Evolutionary conservation across 2,113 vertebrate genomes (phyloP).

Genomic region (Craseonycteris thonglongyai): DNA sequence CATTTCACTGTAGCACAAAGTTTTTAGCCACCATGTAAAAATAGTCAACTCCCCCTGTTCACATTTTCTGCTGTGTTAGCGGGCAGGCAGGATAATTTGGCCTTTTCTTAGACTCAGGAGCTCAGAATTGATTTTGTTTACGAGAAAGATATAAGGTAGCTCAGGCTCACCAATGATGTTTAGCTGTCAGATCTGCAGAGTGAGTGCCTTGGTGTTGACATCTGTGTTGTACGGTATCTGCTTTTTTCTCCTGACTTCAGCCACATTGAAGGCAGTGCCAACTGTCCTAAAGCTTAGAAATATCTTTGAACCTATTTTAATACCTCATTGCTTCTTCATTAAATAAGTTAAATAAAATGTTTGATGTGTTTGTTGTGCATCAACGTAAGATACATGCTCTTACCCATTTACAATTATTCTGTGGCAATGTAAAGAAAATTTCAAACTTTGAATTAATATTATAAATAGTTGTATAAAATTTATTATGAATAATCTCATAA

Average conservation of each 20-base stretch:
- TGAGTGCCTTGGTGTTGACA: background rate
- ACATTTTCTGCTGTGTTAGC: background rate
- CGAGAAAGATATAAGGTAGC: background rate
- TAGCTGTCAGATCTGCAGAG: background rate
- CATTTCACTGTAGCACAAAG: background rate
- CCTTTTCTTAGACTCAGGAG: background rate
- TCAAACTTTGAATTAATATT: background rate
- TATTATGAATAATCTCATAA: background rate
- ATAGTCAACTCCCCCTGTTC: background rate
- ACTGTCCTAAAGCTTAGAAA: conserved; percentile 87
- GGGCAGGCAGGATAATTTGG: too few species aligned
- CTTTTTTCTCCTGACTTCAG: conserved; percentile 63
- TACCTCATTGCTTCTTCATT: background rate
- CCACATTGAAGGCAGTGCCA: conserved; percentile 84
- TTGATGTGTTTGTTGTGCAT: background rate
- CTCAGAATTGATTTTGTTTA: background rate
- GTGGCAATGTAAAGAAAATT: background rate
- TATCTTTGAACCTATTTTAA: conserved; percentile 50
- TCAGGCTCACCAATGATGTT: background rate
- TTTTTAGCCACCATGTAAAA: background rate
- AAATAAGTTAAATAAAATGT: background rate
- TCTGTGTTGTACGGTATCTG: background rate
- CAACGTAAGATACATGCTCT: background rate
- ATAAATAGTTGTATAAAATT: background rate
- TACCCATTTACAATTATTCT: background rate